A percentile compares a stretch with the other conserved stretches of the same genome.
Conservation (phyloP, 2,113 vertebrate genomes). For the Pollimyrus isidori region DNA sequence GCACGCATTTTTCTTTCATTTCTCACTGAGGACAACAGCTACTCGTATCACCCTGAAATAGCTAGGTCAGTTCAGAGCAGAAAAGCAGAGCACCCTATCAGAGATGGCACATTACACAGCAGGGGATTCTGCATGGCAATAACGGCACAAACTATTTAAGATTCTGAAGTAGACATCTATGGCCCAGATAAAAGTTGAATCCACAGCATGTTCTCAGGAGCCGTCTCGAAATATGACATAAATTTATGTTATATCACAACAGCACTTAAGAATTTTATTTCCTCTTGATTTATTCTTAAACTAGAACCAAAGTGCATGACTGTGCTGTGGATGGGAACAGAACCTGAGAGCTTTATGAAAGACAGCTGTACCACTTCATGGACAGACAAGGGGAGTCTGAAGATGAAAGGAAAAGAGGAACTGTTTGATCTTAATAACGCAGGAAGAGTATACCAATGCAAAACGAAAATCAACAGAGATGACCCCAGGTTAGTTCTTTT, state of each 20-base stretch:
- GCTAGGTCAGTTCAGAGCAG: neutral
- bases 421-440: neutral
- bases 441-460: neutral
- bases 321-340: neutral
- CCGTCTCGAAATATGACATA: neutral
- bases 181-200: neutral
- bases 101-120: neutral
- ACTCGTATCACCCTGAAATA: neutral
- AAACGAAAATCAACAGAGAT: neutral
- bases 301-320: neutral
- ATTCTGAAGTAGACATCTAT: neutral
- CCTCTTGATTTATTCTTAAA: neutral
- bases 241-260: neutral
- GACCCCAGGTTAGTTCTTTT: neutral
- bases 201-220: neutral
- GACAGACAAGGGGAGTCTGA: neutral
- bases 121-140: neutral
- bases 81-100: neutral
- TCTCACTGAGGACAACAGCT: neutral
- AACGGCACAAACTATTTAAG: neutral
- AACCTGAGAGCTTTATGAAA: neutral
- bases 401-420: neutral
- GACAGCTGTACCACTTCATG: neutral
- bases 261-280: neutral
- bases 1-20: neutral